Base-by-base conservation (phyloP, 2,888 invertebrate genomes). In the Chalcis sispes region DNA sequence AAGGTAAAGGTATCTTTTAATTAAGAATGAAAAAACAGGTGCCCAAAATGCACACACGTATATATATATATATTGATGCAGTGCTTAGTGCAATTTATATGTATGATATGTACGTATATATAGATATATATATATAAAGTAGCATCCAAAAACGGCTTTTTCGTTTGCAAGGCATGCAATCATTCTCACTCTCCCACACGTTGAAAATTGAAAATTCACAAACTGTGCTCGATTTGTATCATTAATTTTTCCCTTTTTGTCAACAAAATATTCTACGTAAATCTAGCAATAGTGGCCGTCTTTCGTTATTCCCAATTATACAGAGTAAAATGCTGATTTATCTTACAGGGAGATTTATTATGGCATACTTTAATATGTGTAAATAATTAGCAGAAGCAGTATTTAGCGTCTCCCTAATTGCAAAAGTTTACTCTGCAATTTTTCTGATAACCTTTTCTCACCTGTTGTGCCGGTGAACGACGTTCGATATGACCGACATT, bases 171-270 rank as follows among this genome's bases (percentile, higher is more conserved):
- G 83, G 86, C 88, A 88, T 88, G 88, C 88, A 87, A 80, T 85
- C 88, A 88, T 88, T 88, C 88, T 88, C 88, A 88, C 88, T 88
- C 88, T 88, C 88, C 88, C 88, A 88, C 86, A 87, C 88, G 27
- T 59, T 66, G 20, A 25, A 40, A 18, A 54, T 25, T 27, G 10
- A 23, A 58, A 58, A 58, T 29, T 48, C 36, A 36, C 59, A 70
- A 32, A 70, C 59, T 61, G 62, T 72, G 42, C 52, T 62, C 52
- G 61, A 54, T 42, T 52, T 64, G 23, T 8, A 46, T 46, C 46
- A 62, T 46, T 29, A 40, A 46, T n/a, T 40, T 15, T 40, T 32
- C 25, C 61, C n/a, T 18, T 36, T 36, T 36, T 36, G 36, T 36
- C 10, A 36, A 42, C 13, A 42, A 42, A 42, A 42, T 13, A 27